Conservation (phyloP, 2,888 invertebrate genomes). For the Himalopsyche anomala region DNA sequence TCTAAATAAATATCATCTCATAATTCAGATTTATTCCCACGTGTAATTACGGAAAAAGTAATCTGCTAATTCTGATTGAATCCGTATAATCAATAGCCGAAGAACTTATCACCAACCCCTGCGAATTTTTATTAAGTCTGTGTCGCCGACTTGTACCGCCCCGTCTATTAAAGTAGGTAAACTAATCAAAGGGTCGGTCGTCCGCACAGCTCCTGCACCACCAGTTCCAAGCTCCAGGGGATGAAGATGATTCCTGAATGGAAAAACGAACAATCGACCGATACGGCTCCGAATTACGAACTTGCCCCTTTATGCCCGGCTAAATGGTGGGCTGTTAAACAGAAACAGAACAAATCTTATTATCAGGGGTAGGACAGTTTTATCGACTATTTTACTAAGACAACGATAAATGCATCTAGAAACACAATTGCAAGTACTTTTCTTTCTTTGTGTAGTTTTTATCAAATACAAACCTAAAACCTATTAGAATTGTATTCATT, state of each 20-base stretch:
- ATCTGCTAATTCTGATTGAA: conserved; percentile 22
- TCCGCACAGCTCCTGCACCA: conserved; percentile 5
- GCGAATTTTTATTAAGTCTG: conserved; percentile 32
- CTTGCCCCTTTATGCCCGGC: conserved; percentile 12
- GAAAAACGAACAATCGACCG: conserved; percentile 46
- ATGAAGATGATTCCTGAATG: conserved; percentile 31
- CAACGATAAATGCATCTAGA: too few species aligned
- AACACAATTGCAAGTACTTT: too few species aligned
- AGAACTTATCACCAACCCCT: conserved; percentile 17
- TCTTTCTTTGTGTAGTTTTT: too few species aligned
- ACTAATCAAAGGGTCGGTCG: conserved; percentile 53
- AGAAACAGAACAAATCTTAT: conserved; percentile 31
- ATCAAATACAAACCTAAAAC: too few species aligned
- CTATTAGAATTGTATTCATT: too few species aligned
- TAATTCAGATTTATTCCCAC: too few species aligned
- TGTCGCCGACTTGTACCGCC: conserved; percentile 12
- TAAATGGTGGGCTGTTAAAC: conserved; percentile 28
- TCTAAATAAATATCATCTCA: too few species aligned
- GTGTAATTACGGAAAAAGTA: background rate
- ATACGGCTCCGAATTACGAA: conserved; percentile 50
- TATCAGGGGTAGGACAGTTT: conserved; percentile 14
- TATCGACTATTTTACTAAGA: too few species aligned
- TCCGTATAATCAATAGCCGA: conserved; percentile 15
- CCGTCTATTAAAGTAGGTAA: conserved; percentile 52
- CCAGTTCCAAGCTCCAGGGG: conserved; percentile 3